Evolutionary conservation across 2,888 invertebrate genomes (phyloP).

Genomic region (Ceraclea dissimilis): DNA sequence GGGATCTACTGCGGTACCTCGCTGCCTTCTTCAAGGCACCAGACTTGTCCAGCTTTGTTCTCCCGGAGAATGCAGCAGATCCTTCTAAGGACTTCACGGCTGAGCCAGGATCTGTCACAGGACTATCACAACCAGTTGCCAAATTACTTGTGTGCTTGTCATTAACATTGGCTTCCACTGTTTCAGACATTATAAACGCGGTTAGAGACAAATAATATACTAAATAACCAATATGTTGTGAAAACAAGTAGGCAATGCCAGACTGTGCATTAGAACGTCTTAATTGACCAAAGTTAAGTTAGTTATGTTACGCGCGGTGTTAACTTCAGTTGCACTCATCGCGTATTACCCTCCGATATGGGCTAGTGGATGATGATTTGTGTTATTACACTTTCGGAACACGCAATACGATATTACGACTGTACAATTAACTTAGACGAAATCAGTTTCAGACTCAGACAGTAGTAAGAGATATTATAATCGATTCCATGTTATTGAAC

Average conservation of each 20-base stretch:
- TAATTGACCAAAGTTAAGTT: neutral
- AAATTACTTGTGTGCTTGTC: constrained; percentile 31
- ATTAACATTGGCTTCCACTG: constrained; percentile 4
- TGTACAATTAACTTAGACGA: neutral
- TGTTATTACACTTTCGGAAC: neutral
- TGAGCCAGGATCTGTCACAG: constrained; percentile 70
- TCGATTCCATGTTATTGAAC: constrained; percentile 16
- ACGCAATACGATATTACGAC: too few relatives aligned
- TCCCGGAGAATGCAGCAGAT: constrained; percentile 36
- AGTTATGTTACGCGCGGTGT: too few relatives aligned
- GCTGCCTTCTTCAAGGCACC: constrained; percentile 82
- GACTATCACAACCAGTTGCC: constrained; percentile 60
- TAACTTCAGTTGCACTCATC: too few relatives aligned
- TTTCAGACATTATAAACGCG: constrained; percentile 13
- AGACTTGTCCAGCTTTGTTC: constrained; percentile 42
- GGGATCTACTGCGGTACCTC: constrained; percentile 80
- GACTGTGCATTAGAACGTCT: neutral
- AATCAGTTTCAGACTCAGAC: constrained; percentile 1
- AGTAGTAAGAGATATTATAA: too few relatives aligned
- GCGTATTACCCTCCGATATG: too few relatives aligned
- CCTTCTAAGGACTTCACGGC: constrained; percentile 44
- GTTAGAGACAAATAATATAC: constrained; percentile 1
- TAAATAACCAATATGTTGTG: constrained; percentile 3
- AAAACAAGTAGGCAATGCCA: neutral
- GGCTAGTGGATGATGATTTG: too few relatives aligned